Percentiles rank a stretch among this genome's conserved stretches.
Conservation (phyloP, 35 echinoderm and acorn worm genomes). For the Ophioderma brevispina region DNA sequence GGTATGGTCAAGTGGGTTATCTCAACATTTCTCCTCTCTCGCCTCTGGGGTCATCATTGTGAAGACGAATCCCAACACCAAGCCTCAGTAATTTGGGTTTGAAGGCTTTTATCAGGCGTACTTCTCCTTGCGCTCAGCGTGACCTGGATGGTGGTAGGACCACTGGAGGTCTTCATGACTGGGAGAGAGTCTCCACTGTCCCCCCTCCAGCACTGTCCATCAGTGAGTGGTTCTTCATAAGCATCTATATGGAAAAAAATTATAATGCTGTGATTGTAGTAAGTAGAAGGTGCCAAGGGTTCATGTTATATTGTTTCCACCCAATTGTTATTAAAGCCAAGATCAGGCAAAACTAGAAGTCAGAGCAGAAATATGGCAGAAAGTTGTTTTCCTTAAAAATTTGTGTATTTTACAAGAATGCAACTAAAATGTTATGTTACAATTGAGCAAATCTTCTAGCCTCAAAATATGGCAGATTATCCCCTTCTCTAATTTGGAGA, state of each 20-base stretch:
- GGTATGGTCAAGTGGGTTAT: slow-evolving; percentile 65
- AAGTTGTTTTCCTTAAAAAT: too few species aligned
- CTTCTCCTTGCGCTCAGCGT: slow-evolving; percentile 31
- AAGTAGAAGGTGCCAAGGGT: too few species aligned
- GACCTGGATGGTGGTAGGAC: slow-evolving; percentile 69
- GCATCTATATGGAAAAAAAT: slow-evolving; percentile 50
- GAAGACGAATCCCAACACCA: slow-evolving; percentile 38
- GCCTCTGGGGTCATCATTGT: background rate
- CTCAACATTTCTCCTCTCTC: background rate
- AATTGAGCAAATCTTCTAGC: too few species aligned
- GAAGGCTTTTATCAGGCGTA: slow-evolving; percentile 50
- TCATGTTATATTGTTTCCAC: too few species aligned
- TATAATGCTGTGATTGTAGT: background rate
- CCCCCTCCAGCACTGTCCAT: background rate
- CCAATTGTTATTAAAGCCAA: too few species aligned
- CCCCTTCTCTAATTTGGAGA: too few species aligned
- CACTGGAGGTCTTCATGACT: slow-evolving; percentile 49
- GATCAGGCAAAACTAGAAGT: too few species aligned
- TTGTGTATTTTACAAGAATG: too few species aligned
- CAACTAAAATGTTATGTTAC: too few species aligned
- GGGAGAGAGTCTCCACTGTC: background rate
- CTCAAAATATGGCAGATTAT: too few species aligned
- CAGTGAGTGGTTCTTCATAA: background rate
- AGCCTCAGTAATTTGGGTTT: slow-evolving; percentile 47
- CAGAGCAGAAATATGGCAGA: too few species aligned